Conservation (phyloP, 2,888 invertebrate genomes). For the Cremastinae sp. region DNA sequence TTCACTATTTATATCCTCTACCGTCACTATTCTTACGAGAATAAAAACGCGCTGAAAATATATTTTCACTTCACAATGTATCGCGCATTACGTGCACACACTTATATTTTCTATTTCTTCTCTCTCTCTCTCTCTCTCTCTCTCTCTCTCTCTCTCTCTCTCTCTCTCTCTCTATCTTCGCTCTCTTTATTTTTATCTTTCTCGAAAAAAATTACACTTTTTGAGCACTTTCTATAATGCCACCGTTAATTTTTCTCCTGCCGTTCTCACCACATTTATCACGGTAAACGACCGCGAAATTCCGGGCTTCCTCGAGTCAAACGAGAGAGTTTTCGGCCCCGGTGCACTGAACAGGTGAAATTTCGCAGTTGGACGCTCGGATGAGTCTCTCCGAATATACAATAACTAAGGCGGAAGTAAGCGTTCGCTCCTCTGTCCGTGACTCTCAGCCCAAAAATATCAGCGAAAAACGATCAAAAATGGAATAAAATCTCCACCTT, state of each 20-base stretch:
- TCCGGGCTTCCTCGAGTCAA: constrained; percentile 14
- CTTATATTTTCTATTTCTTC: too few relatives aligned
- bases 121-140: too few relatives aligned
- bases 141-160: too few relatives aligned
- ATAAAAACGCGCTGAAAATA: neutral
- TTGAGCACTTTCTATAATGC: constrained; percentile 29
- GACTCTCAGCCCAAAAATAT: too few relatives aligned
- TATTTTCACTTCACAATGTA: constrained; percentile 5
- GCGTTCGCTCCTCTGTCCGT: constrained; percentile 20
- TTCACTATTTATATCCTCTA: constrained; percentile 11
- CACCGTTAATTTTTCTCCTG: constrained; percentile 16
- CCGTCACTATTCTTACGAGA: neutral
- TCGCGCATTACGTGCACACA: constrained; percentile 2
- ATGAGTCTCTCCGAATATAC: too few relatives aligned
- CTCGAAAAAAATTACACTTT: constrained; percentile 11
- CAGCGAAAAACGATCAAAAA: neutral
- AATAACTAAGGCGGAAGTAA: constrained; percentile 38
- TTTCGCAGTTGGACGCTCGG: constrained; percentile 49
- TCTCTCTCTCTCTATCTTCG: too few relatives aligned
- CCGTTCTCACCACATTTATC: constrained; percentile 50
- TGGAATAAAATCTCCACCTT: too few relatives aligned
- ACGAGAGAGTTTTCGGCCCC: constrained; percentile 30
- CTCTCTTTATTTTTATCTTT: neutral
- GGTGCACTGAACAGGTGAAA: constrained; percentile 52
- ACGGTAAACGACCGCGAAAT: constrained; percentile 46